Evolutionary conservation across 2,888 invertebrate genomes (phyloP).

Genomic region (Capitulum mitella): DNA sequence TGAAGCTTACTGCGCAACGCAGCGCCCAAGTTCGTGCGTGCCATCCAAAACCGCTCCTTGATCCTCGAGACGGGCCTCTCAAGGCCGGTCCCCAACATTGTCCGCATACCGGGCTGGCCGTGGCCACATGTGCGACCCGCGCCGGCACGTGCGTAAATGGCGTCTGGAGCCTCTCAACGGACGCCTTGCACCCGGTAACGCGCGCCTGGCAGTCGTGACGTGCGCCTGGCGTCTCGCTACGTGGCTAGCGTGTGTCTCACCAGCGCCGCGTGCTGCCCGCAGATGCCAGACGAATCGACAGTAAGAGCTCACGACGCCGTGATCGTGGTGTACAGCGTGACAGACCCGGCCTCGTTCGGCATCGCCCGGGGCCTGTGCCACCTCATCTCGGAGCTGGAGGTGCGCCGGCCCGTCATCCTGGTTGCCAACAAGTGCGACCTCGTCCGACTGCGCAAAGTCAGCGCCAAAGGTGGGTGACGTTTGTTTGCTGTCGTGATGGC

Average conservation of each 20-base stretch:
- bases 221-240: background rate
- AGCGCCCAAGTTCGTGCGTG: background rate
- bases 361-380: slow-evolving; percentile 49
- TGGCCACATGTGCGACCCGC: too few relatives aligned
- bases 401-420: slow-evolving; percentile 13
- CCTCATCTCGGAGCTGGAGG: background rate
- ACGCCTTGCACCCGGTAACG: too few relatives aligned
- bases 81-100: too few relatives aligned
- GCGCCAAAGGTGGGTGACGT: slow-evolving; percentile 7
- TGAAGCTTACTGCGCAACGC: background rate
- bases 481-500: too few relatives aligned
- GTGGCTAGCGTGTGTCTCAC: background rate
- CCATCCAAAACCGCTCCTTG: too few relatives aligned
- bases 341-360: slow-evolving; percentile 79
- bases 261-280: background rate
- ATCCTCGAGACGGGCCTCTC: too few relatives aligned
- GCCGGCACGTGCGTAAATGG: too few relatives aligned
- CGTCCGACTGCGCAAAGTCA: slow-evolving; percentile 61
- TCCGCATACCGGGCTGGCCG: too few relatives aligned
- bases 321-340: slow-evolving; percentile 81
- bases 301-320: slow-evolving; percentile 57
- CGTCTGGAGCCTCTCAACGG: too few relatives aligned
- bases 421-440: slow-evolving; percentile 57
- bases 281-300: slow-evolving; percentile 10
- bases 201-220: too few relatives aligned